Conservation (phyloP, 1,140 invertebrate genomes). For the Pseudomyrmex cubaensis region DNA sequence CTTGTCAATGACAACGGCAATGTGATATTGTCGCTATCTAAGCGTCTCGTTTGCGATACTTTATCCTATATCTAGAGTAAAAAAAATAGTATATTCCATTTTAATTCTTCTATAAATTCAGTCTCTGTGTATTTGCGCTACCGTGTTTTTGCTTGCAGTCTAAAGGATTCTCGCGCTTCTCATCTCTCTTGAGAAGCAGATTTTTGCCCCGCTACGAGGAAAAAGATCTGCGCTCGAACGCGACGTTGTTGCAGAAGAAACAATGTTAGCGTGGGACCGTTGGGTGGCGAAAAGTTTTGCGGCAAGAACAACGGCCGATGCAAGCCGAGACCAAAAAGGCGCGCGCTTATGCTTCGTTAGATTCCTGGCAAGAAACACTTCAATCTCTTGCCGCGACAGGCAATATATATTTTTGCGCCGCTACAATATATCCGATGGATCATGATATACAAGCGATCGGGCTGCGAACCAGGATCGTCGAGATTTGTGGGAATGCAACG, state of each 20-base stretch:
- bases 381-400: slow-evolving; percentile 53
- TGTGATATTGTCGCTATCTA: no score
- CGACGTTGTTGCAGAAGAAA: slow-evolving; percentile 19
- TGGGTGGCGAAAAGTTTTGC: slow-evolving; percentile 52
- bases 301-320: slow-evolving; percentile 49
- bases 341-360: slow-evolving; percentile 56
- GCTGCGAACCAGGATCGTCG: slow-evolving; percentile 36
- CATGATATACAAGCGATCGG: slow-evolving; percentile 48
- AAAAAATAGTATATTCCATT: no score
- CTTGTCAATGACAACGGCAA: no score
- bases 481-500: slow-evolving; percentile 57
- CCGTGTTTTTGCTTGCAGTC: no score
- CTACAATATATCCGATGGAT: slow-evolving; percentile 51
- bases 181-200: neutral
- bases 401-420: slow-evolving; percentile 57
- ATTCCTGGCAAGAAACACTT: slow-evolving; percentile 44
- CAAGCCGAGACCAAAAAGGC: slow-evolving; percentile 27
- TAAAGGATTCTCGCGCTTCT: neutral
- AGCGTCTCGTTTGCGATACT: no score
- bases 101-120: no score
- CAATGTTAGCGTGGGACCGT: slow-evolving; percentile 45
- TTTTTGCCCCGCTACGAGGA: neutral
- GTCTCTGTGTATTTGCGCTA: no score
- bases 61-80: no score
- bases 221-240: neutral